Conservation (phyloP, 2,888 invertebrate genomes). For the Metopia argyrocephala region DNA sequence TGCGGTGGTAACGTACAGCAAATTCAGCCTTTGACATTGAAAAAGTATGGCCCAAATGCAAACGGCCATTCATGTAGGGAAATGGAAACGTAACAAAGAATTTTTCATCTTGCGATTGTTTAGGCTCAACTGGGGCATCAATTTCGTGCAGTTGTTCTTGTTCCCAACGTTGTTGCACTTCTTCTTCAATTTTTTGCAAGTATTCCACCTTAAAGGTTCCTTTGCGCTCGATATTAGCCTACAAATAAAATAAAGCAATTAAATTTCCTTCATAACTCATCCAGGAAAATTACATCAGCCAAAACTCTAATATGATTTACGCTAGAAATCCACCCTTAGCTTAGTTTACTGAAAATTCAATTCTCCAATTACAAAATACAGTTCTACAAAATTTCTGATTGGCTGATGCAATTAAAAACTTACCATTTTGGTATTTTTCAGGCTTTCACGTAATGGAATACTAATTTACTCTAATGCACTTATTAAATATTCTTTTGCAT, state of each 20-base stretch:
- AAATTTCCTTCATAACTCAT: constrained; percentile 17
- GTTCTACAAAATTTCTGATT: background rate
- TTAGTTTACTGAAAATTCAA: background rate
- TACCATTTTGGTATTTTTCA: constrained; percentile 43
- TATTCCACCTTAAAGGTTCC: constrained; percentile 98
- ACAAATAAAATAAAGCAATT: background rate
- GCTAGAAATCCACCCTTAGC: background rate
- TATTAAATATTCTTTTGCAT: constrained; percentile 1
- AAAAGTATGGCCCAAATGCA: constrained; percentile 98
- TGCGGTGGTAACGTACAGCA: constrained; percentile 92
- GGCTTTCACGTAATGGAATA: background rate
- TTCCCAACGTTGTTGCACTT: constrained; percentile 93
- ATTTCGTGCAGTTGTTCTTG: constrained; percentile 87
- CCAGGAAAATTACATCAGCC: constrained; percentile 26
- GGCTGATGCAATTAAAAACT: background rate
- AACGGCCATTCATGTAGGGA: constrained; percentile 99
- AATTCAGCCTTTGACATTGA: constrained; percentile 99
- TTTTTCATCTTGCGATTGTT: constrained; percentile 84
- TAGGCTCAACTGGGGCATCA: constrained; percentile 85
- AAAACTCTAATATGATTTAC: background rate
- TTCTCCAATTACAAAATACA: background rate
- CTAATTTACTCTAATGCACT: background rate
- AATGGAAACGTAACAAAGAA: constrained; percentile 97
- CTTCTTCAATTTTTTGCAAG: constrained; percentile 91
- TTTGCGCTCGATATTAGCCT: constrained; percentile 84